Conservation (phyloP, 2,113 vertebrate genomes). For the Gasterosteus nipponicus region DNA sequence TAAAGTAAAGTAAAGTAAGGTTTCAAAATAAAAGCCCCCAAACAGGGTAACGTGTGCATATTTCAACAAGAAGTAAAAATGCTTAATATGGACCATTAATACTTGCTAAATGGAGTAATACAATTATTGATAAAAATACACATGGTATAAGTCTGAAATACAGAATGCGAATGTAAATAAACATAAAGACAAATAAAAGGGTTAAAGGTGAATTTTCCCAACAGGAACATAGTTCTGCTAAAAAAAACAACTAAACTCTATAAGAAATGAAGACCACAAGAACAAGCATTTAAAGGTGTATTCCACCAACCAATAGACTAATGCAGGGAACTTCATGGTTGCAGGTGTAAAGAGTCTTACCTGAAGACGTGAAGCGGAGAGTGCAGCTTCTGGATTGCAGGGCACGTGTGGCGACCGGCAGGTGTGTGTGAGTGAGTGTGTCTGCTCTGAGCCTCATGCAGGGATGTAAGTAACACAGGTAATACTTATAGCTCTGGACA, state of each 20-base stretch:
- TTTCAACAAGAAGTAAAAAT: neutral
- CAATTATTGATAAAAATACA: neutral
- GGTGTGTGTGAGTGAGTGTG: slow-evolving; percentile 63
- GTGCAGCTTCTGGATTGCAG: slow-evolving; percentile 27
- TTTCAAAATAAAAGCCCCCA: neutral
- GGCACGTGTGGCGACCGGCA: slow-evolving; percentile 56
- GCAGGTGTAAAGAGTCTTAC: slow-evolving; percentile 55
- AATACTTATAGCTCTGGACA: slow-evolving; percentile 65
- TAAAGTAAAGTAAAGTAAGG: neutral
- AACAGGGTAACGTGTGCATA: neutral
- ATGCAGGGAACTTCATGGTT: neutral
- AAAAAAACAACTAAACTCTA: neutral
- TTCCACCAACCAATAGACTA: neutral
- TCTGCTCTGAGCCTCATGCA: slow-evolving; percentile 46
- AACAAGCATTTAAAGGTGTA: slow-evolving; percentile 13
- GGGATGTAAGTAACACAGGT: slow-evolving; percentile 68
- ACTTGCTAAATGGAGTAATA: neutral
- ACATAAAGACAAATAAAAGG: neutral
- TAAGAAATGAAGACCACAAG: neutral
- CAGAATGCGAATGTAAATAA: neutral
- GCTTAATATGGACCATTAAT: neutral
- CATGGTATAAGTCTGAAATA: neutral
- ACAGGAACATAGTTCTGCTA: neutral
- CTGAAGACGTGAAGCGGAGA: slow-evolving; percentile 49
- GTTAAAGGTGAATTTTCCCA: neutral